Base-by-base conservation (phyloP, 2,888 invertebrate genomes). In the Anthrax anthrax region DNA sequence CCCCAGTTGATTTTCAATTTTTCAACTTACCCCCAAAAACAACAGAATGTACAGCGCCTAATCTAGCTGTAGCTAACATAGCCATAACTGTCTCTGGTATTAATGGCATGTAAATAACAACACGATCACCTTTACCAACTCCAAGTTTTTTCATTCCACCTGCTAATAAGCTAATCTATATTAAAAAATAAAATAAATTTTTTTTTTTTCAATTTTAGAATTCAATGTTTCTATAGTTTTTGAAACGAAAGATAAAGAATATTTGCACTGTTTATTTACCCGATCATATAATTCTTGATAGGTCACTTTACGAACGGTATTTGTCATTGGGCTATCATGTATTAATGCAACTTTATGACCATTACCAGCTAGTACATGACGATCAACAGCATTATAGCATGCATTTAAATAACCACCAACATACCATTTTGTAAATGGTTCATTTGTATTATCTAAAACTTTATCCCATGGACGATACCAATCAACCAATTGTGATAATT, bases 71-170 rank as follows among this genome's bases (percentile, higher is more conserved):
- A 1, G 94, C 92, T 56, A 94, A 65, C 84, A 94, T 92, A 1
- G 91, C 80, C 44, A 91, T 75, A 40, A 92, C 76, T 0, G 90
- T 84, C 66, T 94, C 89, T 0, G 94, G 92, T 42, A 94, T 85
- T 48, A 94, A 75, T 0, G 94, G 94, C 94, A 95, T 94, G 65
- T 94, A 94, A 58, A 95, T 88, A 2, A 94, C 73, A 2, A 95
- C 88, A 1, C 84, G 70, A 58, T 91, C 90, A 0, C 92, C 92
- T 57, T 80, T 78, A 17, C 70, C 67, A 2, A 94, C 89, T 0
- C 92, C 92, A 44, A 85, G 69, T 4, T 78, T 74, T 0, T 77
- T 72, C 56, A 95, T 67, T 36, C 83, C 85, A 2, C 89, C 89
- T 1, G 92, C 90, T 40, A 94, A 64, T 18, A 76, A 69, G 0